Evolutionary conservation across 2,113 vertebrate species (phyloP).

Genomic region (Orientallactaga bullata): DNA sequence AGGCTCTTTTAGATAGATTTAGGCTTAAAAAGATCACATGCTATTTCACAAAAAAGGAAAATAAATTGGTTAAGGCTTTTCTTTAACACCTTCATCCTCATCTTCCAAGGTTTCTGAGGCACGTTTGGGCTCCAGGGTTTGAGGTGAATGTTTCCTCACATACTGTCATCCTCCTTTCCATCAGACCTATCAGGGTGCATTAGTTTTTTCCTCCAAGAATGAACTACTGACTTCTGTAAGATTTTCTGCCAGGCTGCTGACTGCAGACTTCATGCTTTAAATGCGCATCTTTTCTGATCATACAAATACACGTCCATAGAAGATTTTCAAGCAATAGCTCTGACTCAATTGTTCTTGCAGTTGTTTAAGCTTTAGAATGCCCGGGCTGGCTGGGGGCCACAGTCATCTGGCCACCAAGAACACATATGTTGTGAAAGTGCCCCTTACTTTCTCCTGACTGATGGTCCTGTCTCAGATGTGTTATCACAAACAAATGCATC

Average conservation of each 20-base stretch:
- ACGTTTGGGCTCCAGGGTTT: too few species aligned
- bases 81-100: neutral
- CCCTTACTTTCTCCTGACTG: neutral
- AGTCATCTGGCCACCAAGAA: neutral
- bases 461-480: neutral
- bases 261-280: neutral
- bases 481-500: neutral
- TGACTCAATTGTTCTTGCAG: neutral
- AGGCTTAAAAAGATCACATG: neutral
- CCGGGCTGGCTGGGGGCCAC: neutral
- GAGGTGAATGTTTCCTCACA: neutral
- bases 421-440: neutral
- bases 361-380: neutral
- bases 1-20: neutral
- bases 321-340: neutral
- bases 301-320: neutral
- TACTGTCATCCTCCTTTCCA: too few species aligned
- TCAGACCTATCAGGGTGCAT: neutral
- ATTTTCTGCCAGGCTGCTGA: neutral
- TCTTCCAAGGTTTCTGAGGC: neutral
- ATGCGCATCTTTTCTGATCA: too few species aligned
- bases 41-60: neutral
- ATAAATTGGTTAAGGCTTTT: neutral
- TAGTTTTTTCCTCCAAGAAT: neutral
- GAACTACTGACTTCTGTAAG: neutral